These are phyloP conservation scores for Ctenomys sociabilis DNA, from an alignment of 2,113 vertebrate genomes.

Conservation along the genomic window DNA sequence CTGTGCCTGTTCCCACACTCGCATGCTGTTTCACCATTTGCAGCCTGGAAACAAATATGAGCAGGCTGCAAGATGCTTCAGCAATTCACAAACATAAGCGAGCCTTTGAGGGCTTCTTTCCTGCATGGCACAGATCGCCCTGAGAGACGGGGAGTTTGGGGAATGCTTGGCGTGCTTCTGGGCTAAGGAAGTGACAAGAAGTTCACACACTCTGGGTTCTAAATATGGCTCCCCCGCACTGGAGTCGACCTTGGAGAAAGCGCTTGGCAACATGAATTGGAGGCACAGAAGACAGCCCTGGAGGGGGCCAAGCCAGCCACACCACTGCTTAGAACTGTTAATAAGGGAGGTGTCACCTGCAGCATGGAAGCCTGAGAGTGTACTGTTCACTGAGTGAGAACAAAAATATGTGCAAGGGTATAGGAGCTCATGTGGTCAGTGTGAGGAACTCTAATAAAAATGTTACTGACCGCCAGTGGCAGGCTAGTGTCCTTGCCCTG, in stretches of 20 bases:
- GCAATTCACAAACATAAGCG: background rate
- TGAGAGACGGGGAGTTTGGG: background rate
- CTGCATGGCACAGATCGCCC: background rate
- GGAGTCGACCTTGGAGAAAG: constrained; percentile 50
- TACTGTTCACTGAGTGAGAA: constrained; percentile 32
- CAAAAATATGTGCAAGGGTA: constrained; percentile 28
- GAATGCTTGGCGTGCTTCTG: background rate
- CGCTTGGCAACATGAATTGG: constrained; percentile 15
- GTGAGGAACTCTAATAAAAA: constrained; percentile 47
- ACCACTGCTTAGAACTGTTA: constrained; percentile 44
- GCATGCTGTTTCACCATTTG: background rate
- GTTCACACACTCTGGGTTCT: background rate
- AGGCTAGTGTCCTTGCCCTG: background rate
- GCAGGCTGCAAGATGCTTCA: background rate
- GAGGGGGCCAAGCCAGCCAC: background rate
- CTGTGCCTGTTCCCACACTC: background rate
- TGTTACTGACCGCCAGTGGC: background rate
- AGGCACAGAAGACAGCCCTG: background rate
- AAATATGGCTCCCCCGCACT: constrained; percentile 10
- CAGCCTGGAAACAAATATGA: background rate
- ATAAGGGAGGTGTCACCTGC: background rate
- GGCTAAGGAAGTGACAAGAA: constrained; percentile 46
- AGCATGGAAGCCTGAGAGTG: constrained; percentile 16
- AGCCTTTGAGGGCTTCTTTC: background rate
- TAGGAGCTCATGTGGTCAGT: constrained; percentile 35